Evolutionary conservation across 2,888 invertebrate genomes (phyloP), one percentile per base, ranked within the genome.

Genomic region (Cheilosia urbana): DNA sequence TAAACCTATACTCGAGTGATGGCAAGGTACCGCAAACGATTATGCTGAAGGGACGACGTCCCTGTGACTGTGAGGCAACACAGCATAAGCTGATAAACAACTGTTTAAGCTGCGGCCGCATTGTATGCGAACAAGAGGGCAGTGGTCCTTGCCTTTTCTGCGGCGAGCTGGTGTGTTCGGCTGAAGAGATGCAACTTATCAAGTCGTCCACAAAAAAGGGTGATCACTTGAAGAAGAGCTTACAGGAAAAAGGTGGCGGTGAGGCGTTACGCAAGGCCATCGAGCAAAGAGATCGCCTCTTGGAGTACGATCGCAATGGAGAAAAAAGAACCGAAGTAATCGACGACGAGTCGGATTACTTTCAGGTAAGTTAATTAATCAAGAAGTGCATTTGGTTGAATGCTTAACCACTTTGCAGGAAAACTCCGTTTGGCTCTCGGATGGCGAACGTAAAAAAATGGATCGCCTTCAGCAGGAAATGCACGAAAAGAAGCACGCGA

Each of bases 101-200:
- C 92, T 99, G 99, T 90, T 91, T 96, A 13, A 94, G 95, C 82
- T 99, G 99, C 92, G 99, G 99, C 0, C 94, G 98, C 75, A 96
- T 99, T 83, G 96, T 99, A 5, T 99, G 99, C 92, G 94, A 94
- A 72, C 98, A 98, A 92, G 99, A 99, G 93, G 99, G 99, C 1
- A 96, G 98, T 9, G 99, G 99, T 0, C 98, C 98, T 0, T 99
- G 99, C 90, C 94, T 98, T 55, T 98, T 96, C 90, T 99, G 99
- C 93, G 96, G 96, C 0, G 94, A 95, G 89, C 93, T 97, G 91
- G 99, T 99, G 0, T 96, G 96, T 89, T 95, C 96, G 0, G 93
- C 94, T 24, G 95, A 96, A 81, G 96, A 97, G 90, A 94, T 94
- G 89, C 94, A 94, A 85, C 92, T 96, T 83, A 93, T 96, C 57